Percentiles rank a stretch among this genome's conserved stretches.
phyloP scores from a whole-genome alignment of 2,888 invertebrate genomes.

The Cremastobaeus sp. region DNA sequence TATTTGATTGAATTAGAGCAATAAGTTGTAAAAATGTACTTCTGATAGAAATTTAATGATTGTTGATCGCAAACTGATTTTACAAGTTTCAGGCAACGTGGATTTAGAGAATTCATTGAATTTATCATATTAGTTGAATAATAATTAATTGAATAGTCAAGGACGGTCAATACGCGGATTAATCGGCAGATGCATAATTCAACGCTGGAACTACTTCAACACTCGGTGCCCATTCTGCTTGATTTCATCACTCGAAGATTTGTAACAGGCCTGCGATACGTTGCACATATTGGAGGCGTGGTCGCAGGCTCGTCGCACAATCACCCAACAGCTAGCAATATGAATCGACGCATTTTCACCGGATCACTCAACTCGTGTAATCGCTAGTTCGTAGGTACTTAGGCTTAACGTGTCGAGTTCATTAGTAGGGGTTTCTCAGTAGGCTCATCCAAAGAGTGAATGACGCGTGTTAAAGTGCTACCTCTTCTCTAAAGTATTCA shows the following conservation, averaged over 20 bases:
- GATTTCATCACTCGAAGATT: constrained; percentile 2
- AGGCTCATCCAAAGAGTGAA: constrained; percentile 66
- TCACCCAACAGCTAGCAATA: constrained; percentile 42
- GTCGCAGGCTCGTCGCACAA: constrained; percentile 38
- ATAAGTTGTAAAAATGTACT: too few relatives aligned
- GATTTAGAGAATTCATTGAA: too few relatives aligned
- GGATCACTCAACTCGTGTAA: constrained; percentile 50
- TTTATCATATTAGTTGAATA: too few relatives aligned
- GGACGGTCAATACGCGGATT: too few relatives aligned
- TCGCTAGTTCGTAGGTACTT: constrained; percentile 66
- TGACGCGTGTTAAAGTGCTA: constrained; percentile 68
- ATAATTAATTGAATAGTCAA: too few relatives aligned
- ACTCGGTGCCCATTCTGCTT: constrained; percentile 1
- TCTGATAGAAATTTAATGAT: too few relatives aligned
- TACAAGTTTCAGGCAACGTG: too few relatives aligned
- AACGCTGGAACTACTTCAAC: constrained; percentile 10
- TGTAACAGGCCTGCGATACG: constrained; percentile 16
- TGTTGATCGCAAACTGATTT: too few relatives aligned
- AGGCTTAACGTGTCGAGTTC: constrained; percentile 48
- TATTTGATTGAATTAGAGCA: too few relatives aligned
- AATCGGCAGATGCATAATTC: too few relatives aligned
- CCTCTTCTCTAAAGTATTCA: constrained; percentile 50
- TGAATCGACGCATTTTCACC: constrained; percentile 20
- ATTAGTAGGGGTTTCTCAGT: constrained; percentile 47
- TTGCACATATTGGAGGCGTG: constrained; percentile 11